These are phyloP conservation scores for Dipodomys merriami DNA, from an alignment of 2,113 vertebrate species.

Conservation along the genomic window DNA sequence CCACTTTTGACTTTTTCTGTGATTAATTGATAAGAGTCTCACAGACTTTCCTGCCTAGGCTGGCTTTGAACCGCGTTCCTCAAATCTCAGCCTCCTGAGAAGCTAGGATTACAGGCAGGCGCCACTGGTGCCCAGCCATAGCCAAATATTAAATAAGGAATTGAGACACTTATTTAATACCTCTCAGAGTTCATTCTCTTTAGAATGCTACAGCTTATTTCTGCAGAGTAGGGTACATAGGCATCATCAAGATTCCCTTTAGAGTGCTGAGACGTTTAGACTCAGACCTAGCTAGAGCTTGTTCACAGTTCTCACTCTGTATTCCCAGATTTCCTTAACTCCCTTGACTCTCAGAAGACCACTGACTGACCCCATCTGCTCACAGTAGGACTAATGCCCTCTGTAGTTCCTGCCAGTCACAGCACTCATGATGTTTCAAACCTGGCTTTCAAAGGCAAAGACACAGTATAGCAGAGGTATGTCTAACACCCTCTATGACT, in stretches of 20 bases:
- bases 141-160: conserved; percentile 38
- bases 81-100: too few relatives aligned
- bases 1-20: too few relatives aligned
- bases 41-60: too few relatives aligned
- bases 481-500: neutral
- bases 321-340: neutral
- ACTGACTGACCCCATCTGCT: neutral
- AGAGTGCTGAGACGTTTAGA: neutral
- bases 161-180: neutral
- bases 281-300: neutral
- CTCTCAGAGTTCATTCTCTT: neutral
- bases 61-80: too few relatives aligned
- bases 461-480: neutral
- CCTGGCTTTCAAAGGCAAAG: neutral
- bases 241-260: neutral
- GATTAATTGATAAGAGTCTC: too few relatives aligned
- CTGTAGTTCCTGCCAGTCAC: neutral
- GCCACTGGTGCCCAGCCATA: neutral
- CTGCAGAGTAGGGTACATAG: fast-evolving
- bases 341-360: neutral
- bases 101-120: too few relatives aligned
- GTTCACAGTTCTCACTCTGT: neutral
- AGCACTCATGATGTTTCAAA: neutral
- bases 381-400: neutral
- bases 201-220: neutral